A percentile compares a stretch with the other conserved stretches of the same genome.
These are phyloP conservation scores for Magallana angulata DNA, from an alignment of 1,140 invertebrate species.

Conservation along the genomic window DNA sequence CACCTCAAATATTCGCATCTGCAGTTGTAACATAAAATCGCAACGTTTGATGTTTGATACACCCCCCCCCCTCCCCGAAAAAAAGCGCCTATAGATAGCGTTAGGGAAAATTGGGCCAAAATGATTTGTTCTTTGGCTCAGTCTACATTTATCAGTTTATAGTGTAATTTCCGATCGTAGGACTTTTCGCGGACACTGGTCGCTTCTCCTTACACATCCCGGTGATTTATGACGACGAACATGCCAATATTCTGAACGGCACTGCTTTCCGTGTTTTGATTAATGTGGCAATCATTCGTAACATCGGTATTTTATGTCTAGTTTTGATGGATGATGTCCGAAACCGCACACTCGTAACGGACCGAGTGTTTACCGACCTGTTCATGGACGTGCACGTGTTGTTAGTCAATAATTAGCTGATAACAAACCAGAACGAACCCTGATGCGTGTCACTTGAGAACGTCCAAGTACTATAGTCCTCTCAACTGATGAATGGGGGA, in stretches of 20 bases:
- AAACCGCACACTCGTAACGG: neutral
- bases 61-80: too few relatives aligned
- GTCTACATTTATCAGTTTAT: too few relatives aligned
- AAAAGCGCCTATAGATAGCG: too few relatives aligned
- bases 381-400: neutral
- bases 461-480: neutral
- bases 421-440: neutral
- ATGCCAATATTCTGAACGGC: neutral
- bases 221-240: neutral
- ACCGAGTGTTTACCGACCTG: slow-evolving; percentile 4
- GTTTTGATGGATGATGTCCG: slow-evolving; percentile 25
- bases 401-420: neutral
- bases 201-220: too few relatives aligned
- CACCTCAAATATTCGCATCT: too few relatives aligned
- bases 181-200: too few relatives aligned
- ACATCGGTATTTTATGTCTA: slow-evolving; percentile 12
- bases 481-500: neutral
- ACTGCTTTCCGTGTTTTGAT: slow-evolving; percentile 1
- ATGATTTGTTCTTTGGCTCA: too few relatives aligned
- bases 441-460: neutral
- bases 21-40: too few relatives aligned
- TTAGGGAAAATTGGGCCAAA: too few relatives aligned
- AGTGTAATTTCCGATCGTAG: too few relatives aligned
- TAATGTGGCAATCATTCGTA: neutral
- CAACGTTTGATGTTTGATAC: too few relatives aligned